These are phyloP conservation scores for Cherax quadricarinatus DNA, from an alignment of 1,140 invertebrate species.

Conservation along the genomic window DNA sequence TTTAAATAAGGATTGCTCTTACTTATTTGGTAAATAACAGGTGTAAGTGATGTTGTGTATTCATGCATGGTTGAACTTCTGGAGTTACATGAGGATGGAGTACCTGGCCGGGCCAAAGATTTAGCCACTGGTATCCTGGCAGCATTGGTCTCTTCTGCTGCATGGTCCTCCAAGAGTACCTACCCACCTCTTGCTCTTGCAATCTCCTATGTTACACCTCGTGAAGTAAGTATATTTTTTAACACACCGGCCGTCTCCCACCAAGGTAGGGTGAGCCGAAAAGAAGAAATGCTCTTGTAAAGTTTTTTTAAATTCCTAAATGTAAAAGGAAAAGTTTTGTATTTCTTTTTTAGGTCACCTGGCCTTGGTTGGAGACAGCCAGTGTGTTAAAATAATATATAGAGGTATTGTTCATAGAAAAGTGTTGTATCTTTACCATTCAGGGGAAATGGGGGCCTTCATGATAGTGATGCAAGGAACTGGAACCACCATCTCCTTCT, in stretches of 20 bases:
- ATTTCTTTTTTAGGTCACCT: not conserved
- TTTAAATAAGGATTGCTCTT: too few relatives aligned
- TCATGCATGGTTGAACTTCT: conserved; percentile 21
- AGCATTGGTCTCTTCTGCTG: not conserved
- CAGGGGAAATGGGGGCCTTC: too few relatives aligned
- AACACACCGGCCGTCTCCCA: too few relatives aligned
- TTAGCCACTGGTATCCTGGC: not conserved
- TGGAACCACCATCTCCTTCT: too few relatives aligned
- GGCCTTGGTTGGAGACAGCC: too few relatives aligned
- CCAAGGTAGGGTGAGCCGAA: too few relatives aligned
- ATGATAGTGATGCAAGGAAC: too few relatives aligned
- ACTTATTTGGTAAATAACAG: not conserved
- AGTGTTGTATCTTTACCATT: too few relatives aligned
- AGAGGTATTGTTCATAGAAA: too few relatives aligned
- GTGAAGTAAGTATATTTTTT: conserved; percentile 12
- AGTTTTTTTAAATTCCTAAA: not conserved
- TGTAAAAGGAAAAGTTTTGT: not conserved
- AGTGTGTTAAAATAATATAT: too few relatives aligned
- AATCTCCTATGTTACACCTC: not conserved
- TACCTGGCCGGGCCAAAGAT: not conserved
- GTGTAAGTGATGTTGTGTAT: conserved; percentile 5
- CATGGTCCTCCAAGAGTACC: conserved; percentile 17
- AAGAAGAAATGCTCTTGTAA: not conserved
- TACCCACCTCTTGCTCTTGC: conserved; percentile 40
- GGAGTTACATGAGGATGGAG: conserved; percentile 2